Evolutionary conservation across 2,888 invertebrate species (phyloP).

Genomic region (Laspeyria flexula): DNA sequence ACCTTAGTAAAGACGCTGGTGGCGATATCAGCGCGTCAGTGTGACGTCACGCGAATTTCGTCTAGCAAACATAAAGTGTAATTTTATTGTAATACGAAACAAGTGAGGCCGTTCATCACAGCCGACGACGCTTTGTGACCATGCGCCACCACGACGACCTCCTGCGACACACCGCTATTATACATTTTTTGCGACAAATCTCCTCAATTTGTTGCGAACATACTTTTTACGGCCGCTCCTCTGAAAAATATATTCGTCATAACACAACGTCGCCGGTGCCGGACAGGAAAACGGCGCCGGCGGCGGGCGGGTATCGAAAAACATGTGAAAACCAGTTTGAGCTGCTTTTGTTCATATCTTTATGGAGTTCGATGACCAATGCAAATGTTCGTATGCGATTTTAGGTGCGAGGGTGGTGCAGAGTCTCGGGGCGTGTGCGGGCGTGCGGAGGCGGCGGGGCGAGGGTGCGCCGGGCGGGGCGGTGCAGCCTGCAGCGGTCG

Average conservation of each 20-base stretch:
- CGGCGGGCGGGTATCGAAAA: slow-evolving; percentile 66
- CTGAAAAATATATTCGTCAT: slow-evolving; percentile 53
- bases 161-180: slow-evolving; percentile 16
- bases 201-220: slow-evolving; percentile 21
- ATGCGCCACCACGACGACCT: slow-evolving; percentile 21
- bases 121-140: slow-evolving; percentile 45
- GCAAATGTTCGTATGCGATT: slow-evolving; percentile 72
- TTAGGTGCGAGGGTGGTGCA: slow-evolving; percentile 72
- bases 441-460: slow-evolving; percentile 55
- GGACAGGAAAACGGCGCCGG: slow-evolving; percentile 67
- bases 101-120: slow-evolving; percentile 32
- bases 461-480: slow-evolving; percentile 50
- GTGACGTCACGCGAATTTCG: slow-evolving; percentile 60
- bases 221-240: slow-evolving; percentile 40
- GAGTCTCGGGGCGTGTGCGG: slow-evolving; percentile 46
- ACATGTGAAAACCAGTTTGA: slow-evolving; percentile 80
- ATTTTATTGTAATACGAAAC: slow-evolving; percentile 47
- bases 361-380: slow-evolving; percentile 82
- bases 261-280: slow-evolving; percentile 52
- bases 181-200: slow-evolving; percentile 15
- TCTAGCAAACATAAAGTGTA: slow-evolving; percentile 46
- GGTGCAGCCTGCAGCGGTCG: slow-evolving; percentile 71
- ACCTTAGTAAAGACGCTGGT: slow-evolving; percentile 61
- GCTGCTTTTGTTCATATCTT: slow-evolving; percentile 78
- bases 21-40: slow-evolving; percentile 53